Evolutionary conservation across 2,113 vertebrate genomes (phyloP).

Genomic region (Leiothrix lutea): DNA sequence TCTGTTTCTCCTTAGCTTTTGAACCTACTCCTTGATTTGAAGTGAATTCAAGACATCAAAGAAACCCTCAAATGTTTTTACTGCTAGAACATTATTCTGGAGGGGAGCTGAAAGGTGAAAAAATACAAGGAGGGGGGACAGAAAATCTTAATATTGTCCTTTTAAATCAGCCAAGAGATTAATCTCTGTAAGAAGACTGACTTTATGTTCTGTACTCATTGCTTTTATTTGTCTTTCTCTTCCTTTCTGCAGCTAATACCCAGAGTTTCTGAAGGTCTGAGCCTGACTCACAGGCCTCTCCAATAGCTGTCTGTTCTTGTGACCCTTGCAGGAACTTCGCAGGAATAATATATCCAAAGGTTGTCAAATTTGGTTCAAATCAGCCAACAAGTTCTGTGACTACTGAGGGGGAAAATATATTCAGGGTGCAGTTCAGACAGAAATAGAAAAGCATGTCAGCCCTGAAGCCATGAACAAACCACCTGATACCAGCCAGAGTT

Average conservation of each 20-base stretch:
- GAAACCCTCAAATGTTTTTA: not conserved
- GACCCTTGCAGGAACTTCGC: not conserved
- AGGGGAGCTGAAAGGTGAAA: not conserved
- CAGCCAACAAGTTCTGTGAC: not conserved
- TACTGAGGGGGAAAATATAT: slow-evolving; percentile 4
- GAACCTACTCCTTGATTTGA: not conserved
- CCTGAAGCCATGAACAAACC: not conserved
- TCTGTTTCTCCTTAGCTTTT: not conserved
- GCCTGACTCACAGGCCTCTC: not conserved
- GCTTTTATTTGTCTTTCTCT: not conserved
- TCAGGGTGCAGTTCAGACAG: not conserved
- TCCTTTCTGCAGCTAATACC: not conserved
- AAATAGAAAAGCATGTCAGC: not conserved
- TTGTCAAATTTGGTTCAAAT: slow-evolving; percentile 8
- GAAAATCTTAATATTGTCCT: not conserved
- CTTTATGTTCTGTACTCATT: not conserved
- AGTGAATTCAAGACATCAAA: not conserved
- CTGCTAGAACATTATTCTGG: not conserved
- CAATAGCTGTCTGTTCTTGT: not conserved
- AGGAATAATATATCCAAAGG: not conserved
- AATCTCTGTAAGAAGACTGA: not conserved
- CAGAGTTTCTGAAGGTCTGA: not conserved
- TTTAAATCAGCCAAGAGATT: not conserved
- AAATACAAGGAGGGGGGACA: not conserved
- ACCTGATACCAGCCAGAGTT: not conserved